phyloP scores from a whole-genome alignment of 64 coral and sea anemone species.

The Anthopleura sola region DNA sequence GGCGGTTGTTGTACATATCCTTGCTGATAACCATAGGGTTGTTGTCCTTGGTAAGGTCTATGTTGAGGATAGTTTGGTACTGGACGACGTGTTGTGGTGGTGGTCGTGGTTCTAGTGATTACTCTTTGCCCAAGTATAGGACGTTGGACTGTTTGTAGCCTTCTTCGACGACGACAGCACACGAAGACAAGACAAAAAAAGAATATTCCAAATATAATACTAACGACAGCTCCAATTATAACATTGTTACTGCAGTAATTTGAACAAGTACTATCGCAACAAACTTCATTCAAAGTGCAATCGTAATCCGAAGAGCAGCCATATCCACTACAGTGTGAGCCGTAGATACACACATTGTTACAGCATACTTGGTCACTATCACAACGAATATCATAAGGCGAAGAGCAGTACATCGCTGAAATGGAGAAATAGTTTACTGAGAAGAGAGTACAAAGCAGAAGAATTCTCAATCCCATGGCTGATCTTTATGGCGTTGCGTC shows the following conservation, averaged over 20 bases:
- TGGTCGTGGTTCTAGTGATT: background rate
- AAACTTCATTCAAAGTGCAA: background rate
- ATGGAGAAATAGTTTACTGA: background rate
- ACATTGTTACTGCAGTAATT: background rate
- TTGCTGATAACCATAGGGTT: background rate
- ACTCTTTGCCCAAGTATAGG: background rate
- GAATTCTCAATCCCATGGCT: background rate
- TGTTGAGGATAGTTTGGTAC: slow-evolving; percentile 10
- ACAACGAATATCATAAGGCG: background rate
- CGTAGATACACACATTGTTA: background rate
- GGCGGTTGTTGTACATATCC: background rate
- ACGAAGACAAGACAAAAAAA: background rate
- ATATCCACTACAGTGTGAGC: background rate
- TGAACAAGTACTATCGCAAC: background rate
- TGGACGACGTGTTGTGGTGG: background rate
- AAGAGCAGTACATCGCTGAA: background rate
- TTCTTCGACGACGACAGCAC: background rate
- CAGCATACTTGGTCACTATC: background rate
- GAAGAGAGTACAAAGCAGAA: background rate
- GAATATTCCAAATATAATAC: background rate
- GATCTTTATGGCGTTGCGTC: background rate
- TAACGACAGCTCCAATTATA: background rate
- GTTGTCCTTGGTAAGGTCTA: slow-evolving; percentile 4
- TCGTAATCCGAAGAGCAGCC: slow-evolving; percentile 13
- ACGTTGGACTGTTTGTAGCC: background rate